Evolutionary conservation across 2,797 vertebrate species (phyloP), one percentile per base, ranked within the genome.

Genomic region (Microchirus variegatus): DNA sequence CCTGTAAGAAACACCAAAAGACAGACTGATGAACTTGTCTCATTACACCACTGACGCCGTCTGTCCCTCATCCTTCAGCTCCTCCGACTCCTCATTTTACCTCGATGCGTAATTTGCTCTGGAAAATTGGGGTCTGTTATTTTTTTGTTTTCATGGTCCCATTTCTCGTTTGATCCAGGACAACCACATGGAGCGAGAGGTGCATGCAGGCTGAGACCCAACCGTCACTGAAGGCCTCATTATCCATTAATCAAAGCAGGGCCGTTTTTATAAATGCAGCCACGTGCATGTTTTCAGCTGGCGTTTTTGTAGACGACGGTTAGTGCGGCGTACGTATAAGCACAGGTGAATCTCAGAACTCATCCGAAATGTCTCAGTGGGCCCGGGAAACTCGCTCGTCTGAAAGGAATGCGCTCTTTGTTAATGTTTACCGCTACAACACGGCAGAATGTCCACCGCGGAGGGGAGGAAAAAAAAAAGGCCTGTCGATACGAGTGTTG

Each of bases 51-150:
- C 41, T 14, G 18, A 22, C 22, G 16, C 15, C 12, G 11, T 15
- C n/a, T 12, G 7, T 18, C 13, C 10, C 3, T 16, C 0, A 0
- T 18, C 38, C 37, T n/a, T 41, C 38, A 10, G 46, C 46, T 19
- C 18, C 43, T 49, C 15, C 26, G 8, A 31, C 31, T 31, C 31
- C 31, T 31, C 6, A 31, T 31, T 31, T 8, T 4, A 31, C 31
- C 31, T 31, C 31, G 8, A 8, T 31, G 5, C 7, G 6, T 31
- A 31, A 6, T 14, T 0, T 6, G 1, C 35, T 60, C 57, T 72
- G 77, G 62, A 67, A 73, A 75, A 66, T 47, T 40, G 52, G 68
- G 66, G 52, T 63, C 40, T 26, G 43, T 59, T 54, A 6, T 31
- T 73, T 14, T 73, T 41, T 47, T 63, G 44, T 59, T 17, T 36